These are phyloP conservation scores for Donacobius atricapilla DNA, from an alignment of 2,113 vertebrate species.

Conservation along the genomic window DNA sequence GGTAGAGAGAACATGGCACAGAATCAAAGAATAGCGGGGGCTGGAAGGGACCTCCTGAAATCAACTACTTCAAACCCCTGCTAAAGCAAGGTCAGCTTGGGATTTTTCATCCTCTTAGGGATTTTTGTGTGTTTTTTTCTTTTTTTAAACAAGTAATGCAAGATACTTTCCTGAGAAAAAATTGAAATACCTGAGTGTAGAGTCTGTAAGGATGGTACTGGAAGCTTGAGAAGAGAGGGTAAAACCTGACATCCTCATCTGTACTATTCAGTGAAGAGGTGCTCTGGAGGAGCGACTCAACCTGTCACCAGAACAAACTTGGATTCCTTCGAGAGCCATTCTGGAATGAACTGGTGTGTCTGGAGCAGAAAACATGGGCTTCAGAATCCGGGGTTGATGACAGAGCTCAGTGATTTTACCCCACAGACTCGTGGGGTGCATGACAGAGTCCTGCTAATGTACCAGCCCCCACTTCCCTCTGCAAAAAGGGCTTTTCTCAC, in stretches of 20 bases:
- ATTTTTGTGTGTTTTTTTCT: neutral
- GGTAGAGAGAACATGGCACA: neutral
- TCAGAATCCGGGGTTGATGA: neutral
- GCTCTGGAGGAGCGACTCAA: neutral
- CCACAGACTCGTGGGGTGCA: fast-evolving
- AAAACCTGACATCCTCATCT: neutral
- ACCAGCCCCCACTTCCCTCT: neutral
- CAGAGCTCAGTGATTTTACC: fast-evolving
- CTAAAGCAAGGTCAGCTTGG: neutral
- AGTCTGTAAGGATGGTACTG: neutral
- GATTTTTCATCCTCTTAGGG: neutral
- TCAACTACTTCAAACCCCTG: neutral
- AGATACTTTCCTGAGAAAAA: neutral
- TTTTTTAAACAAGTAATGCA: neutral
- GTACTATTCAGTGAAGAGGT: neutral
- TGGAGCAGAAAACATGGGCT: fast-evolving
- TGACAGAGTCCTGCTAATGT: neutral
- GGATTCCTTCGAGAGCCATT: neutral
- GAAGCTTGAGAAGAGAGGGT: neutral
- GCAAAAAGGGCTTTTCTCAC: neutral
- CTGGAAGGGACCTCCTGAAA: neutral
- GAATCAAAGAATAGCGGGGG: neutral
- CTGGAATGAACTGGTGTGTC: neutral
- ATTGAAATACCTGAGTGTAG: neutral
- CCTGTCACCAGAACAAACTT: neutral